Evolutionary conservation across 2,888 invertebrate genomes (phyloP), one percentile per base, ranked within the genome.

Genomic region (Platycheirus rosarum): DNA sequence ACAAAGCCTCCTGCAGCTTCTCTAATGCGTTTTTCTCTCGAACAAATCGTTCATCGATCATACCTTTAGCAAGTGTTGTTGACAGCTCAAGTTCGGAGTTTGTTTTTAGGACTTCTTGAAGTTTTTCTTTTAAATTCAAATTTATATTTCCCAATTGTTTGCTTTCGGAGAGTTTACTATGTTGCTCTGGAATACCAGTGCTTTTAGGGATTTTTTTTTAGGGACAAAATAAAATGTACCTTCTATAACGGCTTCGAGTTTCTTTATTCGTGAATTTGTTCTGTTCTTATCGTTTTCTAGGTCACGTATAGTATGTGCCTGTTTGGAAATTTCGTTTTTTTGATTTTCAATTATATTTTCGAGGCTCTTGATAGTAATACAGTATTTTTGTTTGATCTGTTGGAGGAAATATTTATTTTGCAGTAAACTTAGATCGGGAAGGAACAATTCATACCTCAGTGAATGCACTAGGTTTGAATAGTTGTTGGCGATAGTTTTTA

Each of bases 1-100:
- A 88, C 29, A 93, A 86, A 0, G 93, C 92, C 87, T 94, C 93
- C 5, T 91, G 91, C 1, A 93, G 92, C 87, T 93, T 93, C 6
- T 86, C 86, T 85, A 92, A 90, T 1, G 92, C 92, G 76, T 91
- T 91, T 14, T 88, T 87, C 79, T 92, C 92, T 48, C 92, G 91
- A 7, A 88, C 87, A 11, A 89, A 87, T 35, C 92, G 85, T 65
- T 88, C 89, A 3, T 89, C 87, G 8, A 92, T 89, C 40, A 89
- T 84, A 26, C 87, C 86, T 44, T 90, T 91, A 4, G 91, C 89
- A 14, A 90, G 86, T 23, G 87, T 87, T 3, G 93, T 86, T 14
- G 89, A 89, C 37, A 90, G 88, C 84, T 93, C 91, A 7, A 91
- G 86, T 23, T 91, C 88, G 13, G 86, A 85, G 0, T 87, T 84